Evolutionary conservation across 2,888 invertebrate genomes (phyloP).

Genomic region (Tenthredo notha): DNA sequence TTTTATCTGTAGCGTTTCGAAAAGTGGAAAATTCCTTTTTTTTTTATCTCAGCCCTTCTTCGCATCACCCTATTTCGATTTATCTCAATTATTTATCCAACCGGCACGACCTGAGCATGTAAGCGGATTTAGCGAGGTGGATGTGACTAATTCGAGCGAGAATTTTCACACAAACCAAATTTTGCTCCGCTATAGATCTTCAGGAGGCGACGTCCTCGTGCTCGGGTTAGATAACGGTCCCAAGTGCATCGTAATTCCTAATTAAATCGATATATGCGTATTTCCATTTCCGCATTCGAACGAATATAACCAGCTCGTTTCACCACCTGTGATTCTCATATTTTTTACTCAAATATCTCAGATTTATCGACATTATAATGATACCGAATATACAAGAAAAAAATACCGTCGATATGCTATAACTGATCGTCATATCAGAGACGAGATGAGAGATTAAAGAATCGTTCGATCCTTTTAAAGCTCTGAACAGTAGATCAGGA

Average conservation of each 20-base stretch:
- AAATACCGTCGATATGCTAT: neutral
- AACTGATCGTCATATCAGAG: neutral
- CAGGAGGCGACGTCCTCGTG: neutral
- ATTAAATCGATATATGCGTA: conserved; percentile 27
- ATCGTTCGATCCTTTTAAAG: conserved; percentile 22
- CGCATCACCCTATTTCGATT: neutral
- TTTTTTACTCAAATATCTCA: neutral
- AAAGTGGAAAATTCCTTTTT: neutral
- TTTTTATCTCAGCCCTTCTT: neutral
- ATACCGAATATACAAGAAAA: neutral
- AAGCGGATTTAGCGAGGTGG: neutral
- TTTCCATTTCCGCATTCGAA: neutral
- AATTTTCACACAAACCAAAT: conserved; percentile 11
- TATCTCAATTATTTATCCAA: neutral
- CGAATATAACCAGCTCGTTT: neutral
- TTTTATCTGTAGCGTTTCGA: neutral
- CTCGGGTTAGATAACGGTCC: conserved; percentile 36
- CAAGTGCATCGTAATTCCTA: conserved; percentile 42
- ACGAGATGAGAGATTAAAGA: neutral
- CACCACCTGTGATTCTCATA: neutral
- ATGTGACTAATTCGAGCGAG: neutral
- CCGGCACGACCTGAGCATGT: neutral
- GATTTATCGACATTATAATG: neutral
- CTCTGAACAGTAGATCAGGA: neutral
- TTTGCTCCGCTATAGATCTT: conserved; percentile 5